Evolutionary conservation across 2,113 vertebrate species (phyloP).

Genomic region (Terrapene triunguis): DNA sequence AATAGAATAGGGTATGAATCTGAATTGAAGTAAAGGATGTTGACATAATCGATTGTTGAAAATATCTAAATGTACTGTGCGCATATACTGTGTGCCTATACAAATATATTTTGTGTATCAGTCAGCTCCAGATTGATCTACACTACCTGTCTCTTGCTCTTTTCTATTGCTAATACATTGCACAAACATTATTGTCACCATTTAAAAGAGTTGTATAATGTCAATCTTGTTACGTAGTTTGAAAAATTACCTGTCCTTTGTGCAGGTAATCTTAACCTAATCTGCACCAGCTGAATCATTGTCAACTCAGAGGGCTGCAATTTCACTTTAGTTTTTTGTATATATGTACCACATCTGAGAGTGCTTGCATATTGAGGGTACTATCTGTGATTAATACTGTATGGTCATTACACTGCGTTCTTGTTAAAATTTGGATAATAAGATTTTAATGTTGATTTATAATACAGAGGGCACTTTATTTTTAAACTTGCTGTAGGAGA

Average conservation of each 20-base stretch:
- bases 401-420: not conserved
- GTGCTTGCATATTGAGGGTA: not conserved
- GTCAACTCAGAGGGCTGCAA: not conserved
- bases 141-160: not conserved
- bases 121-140: not conserved
- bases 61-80: not conserved
- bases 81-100: not conserved
- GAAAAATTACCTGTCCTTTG: not conserved
- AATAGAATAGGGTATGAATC: not conserved
- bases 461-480: not conserved
- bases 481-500: not conserved
- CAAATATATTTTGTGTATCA: not conserved
- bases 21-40: not conserved
- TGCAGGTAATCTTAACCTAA: not conserved
- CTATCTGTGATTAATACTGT: not conserved
- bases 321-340: not conserved
- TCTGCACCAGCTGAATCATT: not conserved
- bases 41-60: not conserved
- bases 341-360: not conserved
- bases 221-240: not conserved
- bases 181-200: not conserved
- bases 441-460: not conserved
- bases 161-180: not conserved
- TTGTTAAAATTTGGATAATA: not conserved
- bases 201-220: not conserved